Evolutionary conservation across 2,113 vertebrate genomes (phyloP), one percentile per base, ranked within the genome.

Genomic region (Mormoops blainvillei): DNA sequence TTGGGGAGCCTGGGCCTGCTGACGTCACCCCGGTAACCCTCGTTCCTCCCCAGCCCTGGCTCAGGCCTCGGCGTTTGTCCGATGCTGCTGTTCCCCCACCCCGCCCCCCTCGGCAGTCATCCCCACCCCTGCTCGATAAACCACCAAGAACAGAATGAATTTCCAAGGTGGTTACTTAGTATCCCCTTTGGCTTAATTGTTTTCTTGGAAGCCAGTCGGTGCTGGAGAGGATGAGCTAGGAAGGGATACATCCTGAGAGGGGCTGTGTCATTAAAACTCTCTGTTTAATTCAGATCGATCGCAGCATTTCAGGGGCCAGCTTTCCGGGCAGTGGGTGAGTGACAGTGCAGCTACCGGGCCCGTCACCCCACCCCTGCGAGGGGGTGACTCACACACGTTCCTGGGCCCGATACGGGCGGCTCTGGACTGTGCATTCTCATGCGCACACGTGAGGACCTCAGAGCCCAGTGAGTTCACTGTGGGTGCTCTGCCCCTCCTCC

Each of bases 281-380:
- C 8, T 0, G 0, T 77, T 92, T 97, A 94, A 97, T 95, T 97
- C 97, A 96, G 97, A 97, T 96, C 68, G 96, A 98, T 96, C 94
- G 68, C 71, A 7, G 96, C 38, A 0, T 76, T 84, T 76, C 61
- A 70, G 93, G 38, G 9, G 20, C 0, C 7, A 78, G 94, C 54
- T 94, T 95, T 90, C 96, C 92, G 13, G 15, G 73, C 38, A 0
- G 0, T 71, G 95, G 97, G 26, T 38, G 93, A 96, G 94, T 77
- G 77, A 90, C 94, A 95, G 50, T 85, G 84, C 94, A 26, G 94
- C 71, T 52, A 0, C 82, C 85, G 83, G 71, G 68, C 56, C 61
- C 22, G 50, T 6, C 9, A 45, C 58, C 82, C 56, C 54, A n/a
- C 94, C 90, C 65, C 74, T 5, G 5, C 33, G 48, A 26, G 50